Conservation (phyloP, 1,140 invertebrate genomes). For the Drosophila ohnishii region DNA sequence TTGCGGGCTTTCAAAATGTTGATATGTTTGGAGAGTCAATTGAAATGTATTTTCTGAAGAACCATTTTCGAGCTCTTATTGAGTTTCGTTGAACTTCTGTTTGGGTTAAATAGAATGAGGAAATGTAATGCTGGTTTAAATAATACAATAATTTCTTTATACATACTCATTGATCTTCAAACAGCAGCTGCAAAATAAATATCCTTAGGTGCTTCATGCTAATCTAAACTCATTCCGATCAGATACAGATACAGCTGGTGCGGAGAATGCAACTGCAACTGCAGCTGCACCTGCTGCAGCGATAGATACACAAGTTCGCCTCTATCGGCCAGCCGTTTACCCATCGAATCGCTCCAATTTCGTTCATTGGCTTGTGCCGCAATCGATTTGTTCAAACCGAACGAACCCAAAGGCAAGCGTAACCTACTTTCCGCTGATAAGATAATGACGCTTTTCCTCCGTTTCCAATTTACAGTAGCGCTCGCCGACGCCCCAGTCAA, state of each 20-base stretch:
- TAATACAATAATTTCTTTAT: not conserved
- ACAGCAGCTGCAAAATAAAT: slow-evolving; percentile 15
- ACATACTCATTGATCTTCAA: not conserved
- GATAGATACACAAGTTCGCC: slow-evolving; percentile 21
- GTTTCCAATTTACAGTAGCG: slow-evolving; percentile 42
- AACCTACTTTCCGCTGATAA: slow-evolving; percentile 76
- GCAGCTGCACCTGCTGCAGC: slow-evolving; percentile 25
- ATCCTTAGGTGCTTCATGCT: slow-evolving; percentile 19
- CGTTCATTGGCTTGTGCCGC: slow-evolving; percentile 51
- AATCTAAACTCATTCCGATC: slow-evolving; percentile 18
- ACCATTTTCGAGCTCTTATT: not conserved
- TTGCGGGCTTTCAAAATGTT: slow-evolving; percentile 16
- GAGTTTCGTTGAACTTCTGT: not conserved
- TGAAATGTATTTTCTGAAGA: slow-evolving; percentile 18
- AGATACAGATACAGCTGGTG: slow-evolving; percentile 11
- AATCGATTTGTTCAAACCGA: slow-evolving; percentile 63
- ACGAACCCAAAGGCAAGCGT: slow-evolving; percentile 39
- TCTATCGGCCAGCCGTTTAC: slow-evolving; percentile 10
- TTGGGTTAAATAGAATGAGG: not conserved
- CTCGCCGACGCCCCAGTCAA: slow-evolving; percentile 40
- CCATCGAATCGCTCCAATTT: slow-evolving; percentile 57
- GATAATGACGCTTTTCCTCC: slow-evolving; percentile 75
- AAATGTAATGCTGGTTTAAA: not conserved
- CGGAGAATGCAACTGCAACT: slow-evolving; percentile 8
- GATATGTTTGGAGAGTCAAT: slow-evolving; percentile 31